A percentile compares a stretch with the other conserved stretches of the same genome.
Conservation (phyloP, 2,797 vertebrate genomes). For the Psittacula echo region DNA sequence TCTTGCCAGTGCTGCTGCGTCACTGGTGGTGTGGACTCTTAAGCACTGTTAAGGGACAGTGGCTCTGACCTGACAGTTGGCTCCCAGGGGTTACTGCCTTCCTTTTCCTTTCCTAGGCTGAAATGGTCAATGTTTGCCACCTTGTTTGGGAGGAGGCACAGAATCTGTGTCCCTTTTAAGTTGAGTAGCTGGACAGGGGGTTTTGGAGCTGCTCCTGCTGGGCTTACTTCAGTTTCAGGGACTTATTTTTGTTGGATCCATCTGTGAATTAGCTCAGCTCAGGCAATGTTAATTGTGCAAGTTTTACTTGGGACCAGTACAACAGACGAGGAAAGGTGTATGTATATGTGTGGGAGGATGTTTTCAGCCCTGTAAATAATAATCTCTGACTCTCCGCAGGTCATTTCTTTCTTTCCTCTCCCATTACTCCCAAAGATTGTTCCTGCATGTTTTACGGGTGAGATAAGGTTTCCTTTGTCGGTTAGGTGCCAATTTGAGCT, state of each 20-base stretch:
- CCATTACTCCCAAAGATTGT: not conserved
- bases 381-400: not conserved
- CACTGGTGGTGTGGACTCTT: not conserved
- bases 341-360: not conserved
- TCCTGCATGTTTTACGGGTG: not conserved
- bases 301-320: not conserved
- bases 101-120: not conserved
- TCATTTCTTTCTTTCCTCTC: constrained; percentile 1
- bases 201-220: not conserved
- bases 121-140: not conserved
- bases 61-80: not conserved
- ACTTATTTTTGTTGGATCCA: not conserved
- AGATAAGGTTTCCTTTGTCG: not conserved
- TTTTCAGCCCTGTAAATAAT: constrained; percentile 5
- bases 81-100: not conserved
- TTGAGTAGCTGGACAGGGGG: not conserved
- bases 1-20: not conserved
- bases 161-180: not conserved
- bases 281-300: not conserved
- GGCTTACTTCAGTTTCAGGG: not conserved
- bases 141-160: not conserved
- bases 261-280: not conserved
- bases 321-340: constrained; percentile 11
- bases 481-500: not conserved
- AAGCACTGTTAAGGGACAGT: not conserved